Evolutionary conservation across 2,113 vertebrate species (phyloP), one percentile per base, ranked within the genome.

Genomic region (Carlito syrichta): DNA sequence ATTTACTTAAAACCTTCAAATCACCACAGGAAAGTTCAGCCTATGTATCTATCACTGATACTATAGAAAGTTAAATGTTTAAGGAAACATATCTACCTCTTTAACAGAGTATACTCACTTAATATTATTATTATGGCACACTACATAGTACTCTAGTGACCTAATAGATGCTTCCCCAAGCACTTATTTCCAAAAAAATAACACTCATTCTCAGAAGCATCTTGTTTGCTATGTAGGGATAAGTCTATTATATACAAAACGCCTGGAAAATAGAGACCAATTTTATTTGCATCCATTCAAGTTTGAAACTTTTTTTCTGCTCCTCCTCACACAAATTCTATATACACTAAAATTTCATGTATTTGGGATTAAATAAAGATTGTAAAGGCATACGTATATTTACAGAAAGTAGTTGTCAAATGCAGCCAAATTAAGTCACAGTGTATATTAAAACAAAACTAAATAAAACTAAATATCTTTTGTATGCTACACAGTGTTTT

Each of bases 171-270:
- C 17, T 22, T 52, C 58, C 12, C 30, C 13, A 79, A 68, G 7
- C 27, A 43, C 58, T 87, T 52, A 84, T 50, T 96, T 82, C 60
- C 52, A 86, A 40, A 86, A 86, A 86, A 8, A 3, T 30, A 73
- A 40, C 23, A 25, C 9, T 66, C 74, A 68, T 83, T 95, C 25
- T 83, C 14, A 66, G 16, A 76, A 92, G 16, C 32, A 58, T 74
- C n/a, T 62, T 22, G n/a, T n/a, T n/a, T n/a, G n/a, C n/a, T n/a
- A n/a, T n/a, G n/a, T n/a, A 73, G 5, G 27, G 35, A n/a, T 45
- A 25, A 91, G 19, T 38, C 7, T n/a, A 30, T 62, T 85, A 85
- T 63, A 95, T 85, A 94, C 9, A 94, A 89, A 96, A 91, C 35
- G 63, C 8, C 19, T n/a, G 17, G 14, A n/a, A 73, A 50, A 50